Evolutionary conservation across 2,888 invertebrate genomes (phyloP).

Genomic region (Ochropacha duplaris): DNA sequence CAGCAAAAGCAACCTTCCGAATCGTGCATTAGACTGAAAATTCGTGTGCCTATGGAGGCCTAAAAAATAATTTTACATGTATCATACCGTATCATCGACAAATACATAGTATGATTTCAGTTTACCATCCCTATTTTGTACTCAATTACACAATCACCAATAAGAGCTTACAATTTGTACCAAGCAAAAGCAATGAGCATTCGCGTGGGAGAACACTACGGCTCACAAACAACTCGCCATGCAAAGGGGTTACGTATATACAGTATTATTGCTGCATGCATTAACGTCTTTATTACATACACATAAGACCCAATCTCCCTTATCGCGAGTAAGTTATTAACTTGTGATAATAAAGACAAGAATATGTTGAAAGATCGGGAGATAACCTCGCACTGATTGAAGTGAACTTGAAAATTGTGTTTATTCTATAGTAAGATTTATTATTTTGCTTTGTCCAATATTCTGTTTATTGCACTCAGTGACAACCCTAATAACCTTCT

Average conservation of each 20-base stretch:
- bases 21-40: too few relatives aligned
- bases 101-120: too few relatives aligned
- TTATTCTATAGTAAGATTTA: slow-evolving; percentile 56
- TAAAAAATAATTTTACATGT: too few relatives aligned
- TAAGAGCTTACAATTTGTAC: slow-evolving; percentile 31
- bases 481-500: background rate
- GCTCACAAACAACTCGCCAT: slow-evolving; percentile 63
- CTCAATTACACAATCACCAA: too few relatives aligned
- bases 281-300: slow-evolving; percentile 27
- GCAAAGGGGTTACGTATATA: slow-evolving; percentile 52
- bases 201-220: slow-evolving; percentile 60
- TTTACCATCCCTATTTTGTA: too few relatives aligned
- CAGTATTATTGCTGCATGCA: slow-evolving; percentile 30
- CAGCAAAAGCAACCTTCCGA: too few relatives aligned
- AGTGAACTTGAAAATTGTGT: slow-evolving; percentile 64
- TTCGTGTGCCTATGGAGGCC: too few relatives aligned
- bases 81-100: too few relatives aligned
- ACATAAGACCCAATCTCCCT: slow-evolving; percentile 27
- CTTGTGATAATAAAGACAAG: slow-evolving; percentile 48
- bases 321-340: slow-evolving; percentile 5
- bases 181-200: slow-evolving; percentile 66
- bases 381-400: slow-evolving; percentile 57
- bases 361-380: slow-evolving; percentile 62
- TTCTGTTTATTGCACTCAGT: background rate
- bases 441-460: slow-evolving; percentile 29